These are phyloP conservation scores for Aricia artaxerxes DNA, from an alignment of 2,888 invertebrate species.

Conservation along the genomic window DNA sequence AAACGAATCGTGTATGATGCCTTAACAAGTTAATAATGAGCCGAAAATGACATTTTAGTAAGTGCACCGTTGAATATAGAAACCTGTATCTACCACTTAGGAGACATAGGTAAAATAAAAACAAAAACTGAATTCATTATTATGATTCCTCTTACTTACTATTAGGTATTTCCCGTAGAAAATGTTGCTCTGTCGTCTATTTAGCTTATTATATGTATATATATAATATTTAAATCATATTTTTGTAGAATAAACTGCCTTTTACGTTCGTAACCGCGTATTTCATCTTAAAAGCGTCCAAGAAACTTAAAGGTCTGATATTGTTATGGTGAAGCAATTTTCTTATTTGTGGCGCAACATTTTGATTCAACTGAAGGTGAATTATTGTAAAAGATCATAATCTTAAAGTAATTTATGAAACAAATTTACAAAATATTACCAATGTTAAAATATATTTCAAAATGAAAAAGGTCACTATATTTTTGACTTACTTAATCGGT, in stretches of 20 bases:
- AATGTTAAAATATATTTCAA: too few relatives aligned
- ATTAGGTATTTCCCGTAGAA: not conserved
- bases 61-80: not conserved
- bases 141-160: not conserved
- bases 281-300: not conserved
- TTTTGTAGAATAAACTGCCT: not conserved
- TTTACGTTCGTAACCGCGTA: not conserved
- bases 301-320: not conserved
- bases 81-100: not conserved
- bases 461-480: too few relatives aligned
- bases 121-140: not conserved
- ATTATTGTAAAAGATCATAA: not conserved
- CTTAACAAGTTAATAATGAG: not conserved
- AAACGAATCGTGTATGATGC: not conserved
- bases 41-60: constrained; percentile 4
- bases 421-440: not conserved
- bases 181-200: not conserved
- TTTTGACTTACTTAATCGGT: too few relatives aligned
- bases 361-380: not conserved
- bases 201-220: not conserved
- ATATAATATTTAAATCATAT: not conserved
- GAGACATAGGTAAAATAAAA: not conserved
- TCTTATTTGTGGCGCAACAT: not conserved
- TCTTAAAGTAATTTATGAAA: not conserved
- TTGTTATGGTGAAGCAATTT: not conserved